Evolutionary conservation across 1,140 invertebrate genomes (phyloP), one percentile per base, ranked within the genome.

Genomic region (Rhagoletis zephyria): DNA sequence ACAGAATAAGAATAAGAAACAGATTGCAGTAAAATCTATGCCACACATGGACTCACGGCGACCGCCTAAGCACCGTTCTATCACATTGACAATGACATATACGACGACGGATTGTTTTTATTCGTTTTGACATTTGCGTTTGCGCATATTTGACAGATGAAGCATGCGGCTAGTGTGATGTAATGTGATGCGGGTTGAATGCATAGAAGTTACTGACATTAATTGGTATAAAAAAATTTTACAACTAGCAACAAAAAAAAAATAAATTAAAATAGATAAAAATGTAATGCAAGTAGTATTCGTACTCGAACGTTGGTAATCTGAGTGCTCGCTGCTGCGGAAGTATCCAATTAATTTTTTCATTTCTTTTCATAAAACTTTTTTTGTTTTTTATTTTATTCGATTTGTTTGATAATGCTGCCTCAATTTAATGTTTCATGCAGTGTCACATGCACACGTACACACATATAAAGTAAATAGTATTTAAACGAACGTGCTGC

Each of bases 341-440:
- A 81, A 81, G 74, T 56, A 16, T 56, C 45, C 74, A 81, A 81
- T 81, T 81, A 56, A 81, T 81, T 56, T 77, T 40, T 67, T 77
- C 4, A 6, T 51, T 48, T 48, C 48, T 77, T 77, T 51, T 14
- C 14, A 70, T 40, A 45, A 81, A 56, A 45, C n/a, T 45, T 74
- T 74, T 48, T 16, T 45, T 48, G 42, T 74, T 48, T 67, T 16
- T 16, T 64, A 10, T 67, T 67, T 67, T 30, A 6, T 30, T 30
- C 30, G 30, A 30, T 63, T 64, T 64, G 3, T 0, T 64, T 64
- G 63, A 30, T 30, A 64, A 19, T 42, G 19, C 30, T 67, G 5
- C 10, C 30, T 30, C 30, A 30, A 63, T n/a, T 63, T 5, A 30
- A 40, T 65, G 9, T 30, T 65, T 30, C 19, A 6, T 30, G 30